Percentiles rank a stretch among this genome's conserved stretches.
Conservation (phyloP, 1,140 invertebrate species). For the Cherax destructor region DNA sequence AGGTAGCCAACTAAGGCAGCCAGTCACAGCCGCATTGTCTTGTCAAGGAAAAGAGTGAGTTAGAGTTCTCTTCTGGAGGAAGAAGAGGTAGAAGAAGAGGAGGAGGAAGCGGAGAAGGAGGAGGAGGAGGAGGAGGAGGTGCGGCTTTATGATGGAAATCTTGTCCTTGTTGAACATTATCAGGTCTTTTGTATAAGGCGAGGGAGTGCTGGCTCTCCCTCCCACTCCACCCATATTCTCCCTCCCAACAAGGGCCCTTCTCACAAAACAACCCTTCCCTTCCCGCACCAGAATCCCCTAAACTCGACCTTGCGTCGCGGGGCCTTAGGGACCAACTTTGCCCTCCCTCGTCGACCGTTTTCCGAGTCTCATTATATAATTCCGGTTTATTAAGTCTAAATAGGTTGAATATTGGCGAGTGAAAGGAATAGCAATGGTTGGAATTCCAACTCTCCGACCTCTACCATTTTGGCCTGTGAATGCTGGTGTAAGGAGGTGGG, state of each 20-base stretch:
- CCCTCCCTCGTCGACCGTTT: too few species aligned
- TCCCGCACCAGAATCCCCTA: too few species aligned
- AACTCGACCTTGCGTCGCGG: too few species aligned
- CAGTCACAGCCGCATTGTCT: too few species aligned
- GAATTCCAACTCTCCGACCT: conserved; percentile 27
- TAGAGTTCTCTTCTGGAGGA: not conserved
- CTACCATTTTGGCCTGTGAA: too few species aligned
- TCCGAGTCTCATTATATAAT: conserved; percentile 62
- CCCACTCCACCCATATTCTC: too few species aligned
- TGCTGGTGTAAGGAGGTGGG: too few species aligned
- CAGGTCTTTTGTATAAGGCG: not conserved
- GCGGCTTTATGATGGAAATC: not conserved
- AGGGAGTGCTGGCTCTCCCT: not conserved
- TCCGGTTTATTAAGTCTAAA: conserved; percentile 65
- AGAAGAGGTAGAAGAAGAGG: conserved; percentile 1
- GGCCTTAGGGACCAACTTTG: too few species aligned
- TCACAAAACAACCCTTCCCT: too few species aligned
- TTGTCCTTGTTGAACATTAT: not conserved
- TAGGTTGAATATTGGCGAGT: conserved; percentile 58
- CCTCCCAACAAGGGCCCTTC: too few species aligned
- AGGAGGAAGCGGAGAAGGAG: not conserved
- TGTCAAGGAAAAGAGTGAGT: too few species aligned
- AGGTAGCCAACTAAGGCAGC: too few species aligned
- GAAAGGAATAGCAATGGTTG: conserved; percentile 58
- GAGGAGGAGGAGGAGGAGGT: not conserved